Conservation (phyloP, 2,888 invertebrate species). For the Embidobia sp. region DNA sequence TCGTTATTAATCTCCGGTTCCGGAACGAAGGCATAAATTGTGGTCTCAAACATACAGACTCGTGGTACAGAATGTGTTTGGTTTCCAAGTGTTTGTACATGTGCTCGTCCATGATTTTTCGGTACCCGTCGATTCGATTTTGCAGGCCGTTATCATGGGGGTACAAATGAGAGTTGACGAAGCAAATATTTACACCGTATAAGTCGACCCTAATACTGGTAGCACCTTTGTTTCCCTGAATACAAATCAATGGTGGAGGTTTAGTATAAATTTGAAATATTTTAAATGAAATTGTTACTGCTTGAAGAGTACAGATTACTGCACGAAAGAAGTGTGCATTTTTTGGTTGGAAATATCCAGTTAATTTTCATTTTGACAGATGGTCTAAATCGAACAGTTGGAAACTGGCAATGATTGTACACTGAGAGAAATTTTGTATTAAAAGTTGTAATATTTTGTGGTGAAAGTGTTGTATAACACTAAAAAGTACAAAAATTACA, state of each 20-base stretch:
- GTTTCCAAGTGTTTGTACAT: constrained; percentile 90
- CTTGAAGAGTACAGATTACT: too few species aligned
- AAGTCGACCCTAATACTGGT: constrained; percentile 93
- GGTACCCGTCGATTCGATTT: constrained; percentile 89
- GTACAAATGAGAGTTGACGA: constrained; percentile 94
- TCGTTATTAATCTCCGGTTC: too few species aligned
- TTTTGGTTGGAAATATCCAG: too few species aligned
- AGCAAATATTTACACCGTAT: constrained; percentile 93
- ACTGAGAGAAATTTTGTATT: too few species aligned
- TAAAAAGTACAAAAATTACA: too few species aligned
- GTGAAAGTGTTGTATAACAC: too few species aligned
- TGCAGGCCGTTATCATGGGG: constrained; percentile 93
- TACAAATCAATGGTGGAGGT: constrained; percentile 5
- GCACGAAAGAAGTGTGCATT: too few species aligned
- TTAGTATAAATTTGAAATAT: not conserved
- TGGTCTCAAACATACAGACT: constrained; percentile 83
- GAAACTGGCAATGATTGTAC: too few species aligned
- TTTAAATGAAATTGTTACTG: too few species aligned
- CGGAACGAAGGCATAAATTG: constrained; percentile 20
- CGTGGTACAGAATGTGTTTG: constrained; percentile 93
- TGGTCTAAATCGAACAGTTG: too few species aligned
- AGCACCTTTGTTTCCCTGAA: constrained; percentile 97
- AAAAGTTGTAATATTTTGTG: too few species aligned
- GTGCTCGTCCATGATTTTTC: constrained; percentile 91
- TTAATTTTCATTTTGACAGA: too few species aligned